Base-by-base conservation (phyloP, 2,113 vertebrate genomes). In the Stictonetta naevosa region DNA sequence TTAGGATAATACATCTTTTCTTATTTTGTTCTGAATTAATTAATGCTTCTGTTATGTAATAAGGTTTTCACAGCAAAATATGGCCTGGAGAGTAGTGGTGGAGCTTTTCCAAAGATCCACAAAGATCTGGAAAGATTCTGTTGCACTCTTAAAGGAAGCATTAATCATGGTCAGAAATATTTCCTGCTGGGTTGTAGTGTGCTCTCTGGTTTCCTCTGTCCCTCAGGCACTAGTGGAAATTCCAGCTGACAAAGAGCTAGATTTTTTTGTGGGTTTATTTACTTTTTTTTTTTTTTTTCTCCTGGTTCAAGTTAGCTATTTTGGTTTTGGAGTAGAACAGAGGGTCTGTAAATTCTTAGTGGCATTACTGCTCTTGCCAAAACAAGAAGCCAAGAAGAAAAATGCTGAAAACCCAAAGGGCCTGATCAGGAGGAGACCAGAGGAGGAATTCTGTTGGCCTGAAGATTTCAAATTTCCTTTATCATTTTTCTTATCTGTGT, bases 1-100 rank as follows among this genome's bases (percentile, higher is more conserved):
- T 88, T 59, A 53, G 76, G 53, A 93, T 94, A 97, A 96, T 96
- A 13, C 90, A 69, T 76, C 83, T 95, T 93, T 95, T 97, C 83
- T 93, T 86, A 81, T 53, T 94, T 95, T 78, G n/a, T 33, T 55
- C 86, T 69, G 64, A 89, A 92, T 92, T 87, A 53, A 31, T 83
- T 88, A 76, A 89, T 88, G 34, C 87, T 79, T 66, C 91, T 93
- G 60, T 85, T 95, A 53, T 58, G 66, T 84, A 75, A 36, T 75
- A 91, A 90, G 83, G 69, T 84, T 91, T 84, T 95, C 86, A 81
- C 74, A 58, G 86, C 33, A 76, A 86, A 94, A 86, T 88, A 87
- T 76, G 60, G 62, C 80, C 93, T 58, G 34, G 69, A 90, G 73
- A 81, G 55, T 13, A 38, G 52, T 33, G 92, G 50, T 58, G 77